A percentile compares a stretch with the other conserved stretches of the same genome.
phyloP scores from a whole-genome alignment of 1,140 invertebrate species.

The Drosophila pachea region DNA sequence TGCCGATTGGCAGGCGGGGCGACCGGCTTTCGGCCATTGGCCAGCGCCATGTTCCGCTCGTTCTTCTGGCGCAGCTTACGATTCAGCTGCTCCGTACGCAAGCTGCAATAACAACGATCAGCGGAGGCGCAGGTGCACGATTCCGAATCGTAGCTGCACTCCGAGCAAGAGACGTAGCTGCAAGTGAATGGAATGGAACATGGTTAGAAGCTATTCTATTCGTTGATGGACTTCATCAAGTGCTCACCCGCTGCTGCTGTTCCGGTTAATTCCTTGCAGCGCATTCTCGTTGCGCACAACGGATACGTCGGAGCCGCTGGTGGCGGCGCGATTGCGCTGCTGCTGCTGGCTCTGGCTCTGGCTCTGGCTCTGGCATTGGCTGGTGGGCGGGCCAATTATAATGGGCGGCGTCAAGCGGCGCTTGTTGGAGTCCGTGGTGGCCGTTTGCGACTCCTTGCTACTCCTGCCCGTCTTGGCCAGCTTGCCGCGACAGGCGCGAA shows the following conservation, averaged over 20 bases:
- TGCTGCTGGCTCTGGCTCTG: conserved; percentile 47
- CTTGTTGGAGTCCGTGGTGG: conserved; percentile 45
- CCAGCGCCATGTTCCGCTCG: conserved; percentile 55
- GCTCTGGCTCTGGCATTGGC: conserved; percentile 26
- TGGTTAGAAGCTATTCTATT: background rate
- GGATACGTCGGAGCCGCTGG: conserved; percentile 77
- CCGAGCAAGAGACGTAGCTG: conserved; percentile 89
- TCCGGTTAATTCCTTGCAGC: conserved; percentile 82
- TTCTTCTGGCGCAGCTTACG: conserved; percentile 68
- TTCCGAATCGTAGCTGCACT: conserved; percentile 90
- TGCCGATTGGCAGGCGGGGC: conserved; percentile 47
- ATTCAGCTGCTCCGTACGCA: conserved; percentile 78
- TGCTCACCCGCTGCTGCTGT: conserved; percentile 83
- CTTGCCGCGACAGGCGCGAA: conserved; percentile 72
- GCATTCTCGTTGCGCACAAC: conserved; percentile 69
- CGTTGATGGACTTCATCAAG: background rate
- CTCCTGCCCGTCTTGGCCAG: conserved; percentile 36
- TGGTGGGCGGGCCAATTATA: conserved; percentile 49
- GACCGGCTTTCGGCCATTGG: conserved; percentile 37
- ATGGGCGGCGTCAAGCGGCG: conserved; percentile 56
- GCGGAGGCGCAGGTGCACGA: conserved; percentile 86
- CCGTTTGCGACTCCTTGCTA: conserved; percentile 40
- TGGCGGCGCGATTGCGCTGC: conserved; percentile 65
- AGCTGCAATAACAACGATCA: conserved; percentile 88
- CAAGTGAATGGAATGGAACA: background rate